Percentiles rank a stretch among this genome's conserved stretches.
Evolutionary conservation across 2,797 vertebrate species (phyloP).

Genomic region (Benthosema pterotum): DNA sequence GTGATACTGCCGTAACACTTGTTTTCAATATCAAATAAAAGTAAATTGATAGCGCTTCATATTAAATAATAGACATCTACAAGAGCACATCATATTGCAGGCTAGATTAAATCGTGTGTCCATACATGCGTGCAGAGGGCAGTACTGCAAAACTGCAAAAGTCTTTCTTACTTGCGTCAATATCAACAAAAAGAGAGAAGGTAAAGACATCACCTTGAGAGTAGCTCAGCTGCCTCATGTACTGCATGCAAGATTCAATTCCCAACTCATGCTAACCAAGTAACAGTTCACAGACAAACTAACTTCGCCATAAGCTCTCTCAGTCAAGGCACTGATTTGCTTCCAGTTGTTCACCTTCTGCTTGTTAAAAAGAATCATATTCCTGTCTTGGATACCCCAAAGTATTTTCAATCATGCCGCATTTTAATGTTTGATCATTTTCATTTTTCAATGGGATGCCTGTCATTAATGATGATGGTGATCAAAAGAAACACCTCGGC

Average conservation of each 20-base stretch:
- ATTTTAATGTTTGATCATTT: slow-evolving; percentile 33
- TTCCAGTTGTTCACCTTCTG: slow-evolving; percentile 26
- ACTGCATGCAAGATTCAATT: not conserved
- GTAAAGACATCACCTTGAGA: not conserved
- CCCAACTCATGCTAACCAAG: not conserved
- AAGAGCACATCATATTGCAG: too few relatives aligned
- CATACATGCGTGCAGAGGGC: too few relatives aligned
- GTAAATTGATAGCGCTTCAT: too few relatives aligned
- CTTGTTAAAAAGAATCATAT: slow-evolving; percentile 21
- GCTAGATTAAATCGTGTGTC: too few relatives aligned
- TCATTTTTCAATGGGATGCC: slow-evolving; percentile 37
- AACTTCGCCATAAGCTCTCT: not conserved
- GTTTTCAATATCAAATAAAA: too few relatives aligned
- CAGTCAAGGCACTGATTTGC: not conserved
- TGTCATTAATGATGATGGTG: slow-evolving; percentile 63
- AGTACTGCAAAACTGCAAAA: too few relatives aligned
- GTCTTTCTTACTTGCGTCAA: too few relatives aligned
- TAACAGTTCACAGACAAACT: slow-evolving; percentile 15
- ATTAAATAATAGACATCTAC: too few relatives aligned
- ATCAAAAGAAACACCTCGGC: slow-evolving; percentile 75
- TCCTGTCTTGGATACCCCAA: slow-evolving; percentile 6
- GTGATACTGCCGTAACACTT: too few relatives aligned
- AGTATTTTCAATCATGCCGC: slow-evolving; percentile 21
- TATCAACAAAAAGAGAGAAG: not conserved
- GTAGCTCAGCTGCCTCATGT: not conserved